Percentiles rank a stretch among this genome's conserved stretches.
phyloP scores from a whole-genome alignment of 2,113 vertebrate genomes.

The Microcebus ravelobensis region DNA sequence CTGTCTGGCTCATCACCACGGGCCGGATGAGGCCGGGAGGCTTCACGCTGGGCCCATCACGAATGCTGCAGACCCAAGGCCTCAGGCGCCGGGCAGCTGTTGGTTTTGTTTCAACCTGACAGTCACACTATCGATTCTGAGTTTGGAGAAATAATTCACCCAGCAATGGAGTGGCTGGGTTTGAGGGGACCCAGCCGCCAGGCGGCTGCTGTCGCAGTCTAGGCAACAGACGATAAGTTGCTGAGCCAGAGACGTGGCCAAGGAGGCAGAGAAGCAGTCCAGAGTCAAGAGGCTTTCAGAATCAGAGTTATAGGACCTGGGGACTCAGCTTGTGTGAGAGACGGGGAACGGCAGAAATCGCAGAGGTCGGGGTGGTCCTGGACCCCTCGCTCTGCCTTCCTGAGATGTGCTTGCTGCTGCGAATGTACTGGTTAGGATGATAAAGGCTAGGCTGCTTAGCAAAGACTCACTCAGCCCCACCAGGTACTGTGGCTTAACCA shows the following conservation, averaged over 20 bases:
- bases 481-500: too few relatives aligned
- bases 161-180: neutral
- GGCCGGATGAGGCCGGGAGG: neutral
- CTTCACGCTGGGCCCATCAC: neutral
- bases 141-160: neutral
- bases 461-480: neutral
- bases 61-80: neutral
- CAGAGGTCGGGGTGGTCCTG: neutral
- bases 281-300: neutral
- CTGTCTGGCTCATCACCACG: neutral
- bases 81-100: neutral
- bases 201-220: neutral
- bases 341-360: neutral
- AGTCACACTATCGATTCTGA: neutral
- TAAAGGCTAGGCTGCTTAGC: neutral
- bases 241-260: neutral
- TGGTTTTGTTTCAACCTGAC: neutral
- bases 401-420: neutral
- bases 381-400: neutral
- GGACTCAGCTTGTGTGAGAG: neutral
- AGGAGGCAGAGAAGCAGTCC: neutral
- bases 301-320: neutral
- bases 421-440: neutral
- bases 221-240: neutral
- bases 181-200: too few relatives aligned